Conservation (phyloP, 2,888 invertebrate species). For the Oasisia sp. region DNA sequence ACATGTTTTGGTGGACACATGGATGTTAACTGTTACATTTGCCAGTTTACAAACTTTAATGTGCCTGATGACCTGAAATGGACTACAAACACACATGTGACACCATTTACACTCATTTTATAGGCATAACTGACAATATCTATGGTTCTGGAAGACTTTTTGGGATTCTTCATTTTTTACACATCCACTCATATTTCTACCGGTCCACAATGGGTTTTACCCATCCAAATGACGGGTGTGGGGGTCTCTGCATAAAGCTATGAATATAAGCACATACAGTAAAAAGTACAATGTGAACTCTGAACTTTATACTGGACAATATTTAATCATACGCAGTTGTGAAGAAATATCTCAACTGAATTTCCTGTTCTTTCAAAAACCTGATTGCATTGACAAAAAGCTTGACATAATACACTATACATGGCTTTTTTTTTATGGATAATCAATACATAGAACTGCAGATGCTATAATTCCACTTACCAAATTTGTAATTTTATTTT, state of each 20-base stretch:
- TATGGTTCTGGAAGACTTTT: too few relatives aligned
- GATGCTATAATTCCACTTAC: slow-evolving; percentile 70
- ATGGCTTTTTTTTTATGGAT: not conserved
- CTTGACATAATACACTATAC: not conserved
- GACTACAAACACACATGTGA: too few relatives aligned
- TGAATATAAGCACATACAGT: not conserved
- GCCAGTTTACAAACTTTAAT: too few relatives aligned
- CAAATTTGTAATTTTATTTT: slow-evolving; percentile 98
- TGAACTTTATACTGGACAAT: not conserved
- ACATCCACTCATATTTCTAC: too few relatives aligned
- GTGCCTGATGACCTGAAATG: too few relatives aligned
- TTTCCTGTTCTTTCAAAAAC: not conserved
- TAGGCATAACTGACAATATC: too few relatives aligned
- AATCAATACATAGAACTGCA: not conserved
- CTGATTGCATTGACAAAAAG: not conserved
- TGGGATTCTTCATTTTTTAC: too few relatives aligned
- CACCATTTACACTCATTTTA: too few relatives aligned
- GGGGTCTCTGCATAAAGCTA: too few relatives aligned
- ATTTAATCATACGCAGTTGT: not conserved
- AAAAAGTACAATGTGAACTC: not conserved
- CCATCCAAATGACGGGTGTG: too few relatives aligned
- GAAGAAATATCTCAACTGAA: not conserved
- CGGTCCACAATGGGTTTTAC: too few relatives aligned
- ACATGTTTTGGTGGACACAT: not conserved
- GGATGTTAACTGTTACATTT: too few relatives aligned